Evolutionary conservation across 2,888 invertebrate species (phyloP), one percentile per base, ranked within the genome.

Genomic region (Cenopis cana): DNA sequence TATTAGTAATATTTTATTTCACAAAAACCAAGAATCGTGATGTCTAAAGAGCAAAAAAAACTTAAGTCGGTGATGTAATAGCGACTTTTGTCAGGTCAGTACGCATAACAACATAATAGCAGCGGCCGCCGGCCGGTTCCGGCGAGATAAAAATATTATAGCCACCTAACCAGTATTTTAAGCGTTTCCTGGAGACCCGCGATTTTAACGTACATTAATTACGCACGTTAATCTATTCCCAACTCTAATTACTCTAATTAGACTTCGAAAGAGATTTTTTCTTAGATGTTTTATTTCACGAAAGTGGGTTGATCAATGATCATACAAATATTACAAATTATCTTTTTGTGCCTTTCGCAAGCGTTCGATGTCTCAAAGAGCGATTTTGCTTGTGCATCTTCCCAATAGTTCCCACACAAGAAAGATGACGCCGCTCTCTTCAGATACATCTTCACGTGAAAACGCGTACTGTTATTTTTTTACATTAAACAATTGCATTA

Each of bases 111-210:
- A 59, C 52, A 52, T 29, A 17, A 41, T 17, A 12, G 62, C 8
- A 46, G 41, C 14, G 64, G 59, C 61, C 72, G 78, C 78, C 79
- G 78, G 82, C 81, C 81, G 79, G 78, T 82, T 81, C 78, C 70
- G 52, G 24, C 38, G 36, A 18, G 38, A 64, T 38, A 64, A 64
- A 64, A 64, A 64, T 64, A 52, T 50, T 50, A 50, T 38, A 54
- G 20, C 38, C 24, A 24, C 64, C 64, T 38, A 54, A 64, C 64
- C 64, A 64, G 64, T 64, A 64, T 64, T 64, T 64, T 64, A 64
- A 64, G 38, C 20, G 52, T 38, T 64, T 64, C 54, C 36, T 24
- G 38, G 64, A 64, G 54, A 11, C 54, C 54, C 10, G 33, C 64
- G 38, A 61, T 49, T 33, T 29, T 29, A 33, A 33, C 12, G 49